Conservation (phyloP, 2,113 vertebrate genomes). For the Phaetusa simplex region DNA sequence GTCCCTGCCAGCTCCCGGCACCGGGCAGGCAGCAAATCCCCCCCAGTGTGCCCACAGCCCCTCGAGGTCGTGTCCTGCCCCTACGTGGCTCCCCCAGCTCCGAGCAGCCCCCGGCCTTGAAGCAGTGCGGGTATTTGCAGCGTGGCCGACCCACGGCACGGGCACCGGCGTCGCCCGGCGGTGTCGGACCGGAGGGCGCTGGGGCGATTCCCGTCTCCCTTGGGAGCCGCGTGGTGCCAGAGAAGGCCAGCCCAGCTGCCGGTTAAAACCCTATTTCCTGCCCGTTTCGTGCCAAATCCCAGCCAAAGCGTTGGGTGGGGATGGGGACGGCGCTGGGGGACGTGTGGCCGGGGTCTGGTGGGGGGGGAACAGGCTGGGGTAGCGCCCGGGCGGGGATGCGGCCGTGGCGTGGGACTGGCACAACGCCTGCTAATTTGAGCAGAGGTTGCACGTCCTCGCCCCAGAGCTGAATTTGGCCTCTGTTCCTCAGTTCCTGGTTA, state of each 20-base stretch:
- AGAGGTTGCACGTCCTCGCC: not conserved
- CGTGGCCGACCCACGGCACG: not conserved
- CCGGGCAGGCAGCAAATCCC: not conserved
- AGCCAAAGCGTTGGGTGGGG: fast-evolving
- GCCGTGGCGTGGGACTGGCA: not conserved
- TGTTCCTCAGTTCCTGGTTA: not conserved
- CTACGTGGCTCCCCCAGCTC: not conserved
- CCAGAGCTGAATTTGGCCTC: not conserved
- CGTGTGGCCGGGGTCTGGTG: fast-evolving
- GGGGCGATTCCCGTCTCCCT: not conserved
- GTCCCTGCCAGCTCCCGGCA: not conserved
- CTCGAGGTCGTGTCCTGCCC: not conserved
- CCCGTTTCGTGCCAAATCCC: not conserved
- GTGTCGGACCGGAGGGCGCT: not conserved
- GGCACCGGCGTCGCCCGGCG: not conserved
- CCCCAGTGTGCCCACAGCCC: fast-evolving
- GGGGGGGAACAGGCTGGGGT: not conserved
- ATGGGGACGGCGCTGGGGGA: not conserved
- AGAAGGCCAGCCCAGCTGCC: not conserved
- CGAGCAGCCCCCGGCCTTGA: not conserved
- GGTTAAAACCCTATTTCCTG: not conserved
- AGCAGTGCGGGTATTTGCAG: fast-evolving
- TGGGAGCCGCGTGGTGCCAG: not conserved
- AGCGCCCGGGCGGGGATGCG: not conserved
- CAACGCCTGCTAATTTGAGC: not conserved